These are phyloP conservation scores for Ceratoteleas bidentatus DNA, from an alignment of 1,140 invertebrate species.

Conservation along the genomic window DNA sequence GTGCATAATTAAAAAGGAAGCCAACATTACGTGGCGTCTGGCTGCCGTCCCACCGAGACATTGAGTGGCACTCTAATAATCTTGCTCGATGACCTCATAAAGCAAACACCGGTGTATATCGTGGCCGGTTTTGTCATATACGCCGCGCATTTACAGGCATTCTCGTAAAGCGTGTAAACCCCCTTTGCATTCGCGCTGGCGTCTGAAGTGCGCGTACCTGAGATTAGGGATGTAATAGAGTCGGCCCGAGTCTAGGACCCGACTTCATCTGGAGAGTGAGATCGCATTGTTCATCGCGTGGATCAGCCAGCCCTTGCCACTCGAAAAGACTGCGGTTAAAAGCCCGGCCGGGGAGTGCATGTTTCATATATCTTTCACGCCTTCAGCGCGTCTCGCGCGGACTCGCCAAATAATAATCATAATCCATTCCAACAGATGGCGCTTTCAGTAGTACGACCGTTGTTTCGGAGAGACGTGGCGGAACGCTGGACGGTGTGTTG, in stretches of 20 bases:
- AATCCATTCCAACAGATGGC: no score
- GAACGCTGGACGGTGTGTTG: no score
- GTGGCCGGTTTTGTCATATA: conserved; percentile 47
- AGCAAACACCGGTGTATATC: conserved; percentile 46
- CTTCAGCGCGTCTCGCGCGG: no score
- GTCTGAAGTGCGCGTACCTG: conserved; percentile 61
- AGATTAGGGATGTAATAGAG: conserved; percentile 62
- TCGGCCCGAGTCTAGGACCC: conserved; percentile 35
- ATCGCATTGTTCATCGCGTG: conserved; percentile 47
- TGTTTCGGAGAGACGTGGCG: no score
- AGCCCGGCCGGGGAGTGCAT: no score
- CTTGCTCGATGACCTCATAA: conserved; percentile 61
- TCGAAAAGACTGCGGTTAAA: no score
- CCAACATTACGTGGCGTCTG: conserved; percentile 4
- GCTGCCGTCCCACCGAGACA: conserved; percentile 20
- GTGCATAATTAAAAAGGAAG: conserved; percentile 11
- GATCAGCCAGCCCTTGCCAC: no score
- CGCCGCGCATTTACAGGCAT: conserved; percentile 44
- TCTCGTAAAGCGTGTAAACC: conserved; percentile 54
- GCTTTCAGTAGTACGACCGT: no score
- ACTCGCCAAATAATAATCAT: no score
- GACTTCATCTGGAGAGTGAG: conserved; percentile 51
- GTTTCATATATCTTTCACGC: no score
- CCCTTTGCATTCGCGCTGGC: conserved; percentile 50
- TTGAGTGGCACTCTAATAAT: conserved; percentile 55